phyloP scores from a whole-genome alignment of 1,140 invertebrate genomes.

The Drosophila parabipectinata region DNA sequence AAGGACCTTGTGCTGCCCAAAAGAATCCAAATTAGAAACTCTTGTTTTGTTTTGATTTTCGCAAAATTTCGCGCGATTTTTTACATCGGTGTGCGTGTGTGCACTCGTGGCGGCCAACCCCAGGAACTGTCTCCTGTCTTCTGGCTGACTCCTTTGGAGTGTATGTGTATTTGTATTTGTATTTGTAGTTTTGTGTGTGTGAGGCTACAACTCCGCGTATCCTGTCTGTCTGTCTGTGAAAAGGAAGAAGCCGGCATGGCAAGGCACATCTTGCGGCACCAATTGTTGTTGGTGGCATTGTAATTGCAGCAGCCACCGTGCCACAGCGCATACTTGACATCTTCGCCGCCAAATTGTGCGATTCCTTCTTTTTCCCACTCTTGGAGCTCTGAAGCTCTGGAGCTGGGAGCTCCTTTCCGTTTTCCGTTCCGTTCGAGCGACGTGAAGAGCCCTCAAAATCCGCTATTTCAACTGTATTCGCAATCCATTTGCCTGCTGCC shows the following conservation, averaged over 20 bases:
- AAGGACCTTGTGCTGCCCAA: slow-evolving; percentile 30
- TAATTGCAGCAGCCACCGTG: slow-evolving; percentile 74
- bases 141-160: slow-evolving; percentile 10
- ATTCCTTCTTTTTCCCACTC: slow-evolving; percentile 48
- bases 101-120: slow-evolving; percentile 32
- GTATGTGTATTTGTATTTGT: slow-evolving; percentile 20
- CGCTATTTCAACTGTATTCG: slow-evolving; percentile 33
- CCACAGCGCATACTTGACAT: slow-evolving; percentile 70
- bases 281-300: slow-evolving; percentile 60
- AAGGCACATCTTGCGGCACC: slow-evolving; percentile 2
- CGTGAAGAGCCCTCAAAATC: slow-evolving; percentile 50
- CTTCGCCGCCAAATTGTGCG: slow-evolving; percentile 80
- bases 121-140: slow-evolving; percentile 35
- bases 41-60: slow-evolving; percentile 39
- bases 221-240: slow-evolving; percentile 13
- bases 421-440: slow-evolving; percentile 5
- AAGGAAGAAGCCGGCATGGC: slow-evolving; percentile 41
- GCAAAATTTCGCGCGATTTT: slow-evolving; percentile 61
- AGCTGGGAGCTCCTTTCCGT: slow-evolving; percentile 12
- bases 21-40: slow-evolving; percentile 2
- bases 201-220: slow-evolving; percentile 1
- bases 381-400: background rate
- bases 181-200: background rate
- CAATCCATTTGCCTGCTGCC: slow-evolving; percentile 42
- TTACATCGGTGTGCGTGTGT: slow-evolving; percentile 9